phyloP scores from a whole-genome alignment of 1,140 invertebrate species.

The Saccostrea glomerata region DNA sequence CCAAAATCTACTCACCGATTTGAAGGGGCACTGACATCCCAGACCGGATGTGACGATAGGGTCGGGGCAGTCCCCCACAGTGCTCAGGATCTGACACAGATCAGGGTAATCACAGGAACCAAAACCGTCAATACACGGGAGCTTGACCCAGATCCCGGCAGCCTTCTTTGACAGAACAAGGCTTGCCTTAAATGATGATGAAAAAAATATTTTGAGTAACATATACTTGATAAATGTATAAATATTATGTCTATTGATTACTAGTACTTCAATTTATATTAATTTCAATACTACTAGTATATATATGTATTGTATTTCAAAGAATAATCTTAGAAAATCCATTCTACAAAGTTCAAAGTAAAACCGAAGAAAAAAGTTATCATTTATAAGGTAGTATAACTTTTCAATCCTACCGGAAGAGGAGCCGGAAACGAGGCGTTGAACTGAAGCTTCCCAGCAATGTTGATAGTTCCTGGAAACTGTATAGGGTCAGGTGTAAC shows the following conservation, averaged over 20 bases:
- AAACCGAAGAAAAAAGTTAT: no score
- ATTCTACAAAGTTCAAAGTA: no score
- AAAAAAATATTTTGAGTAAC: no score
- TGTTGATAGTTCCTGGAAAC: conserved; percentile 59
- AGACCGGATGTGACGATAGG: conserved; percentile 62
- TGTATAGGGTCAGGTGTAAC: conserved; percentile 59
- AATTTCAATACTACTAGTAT: no score
- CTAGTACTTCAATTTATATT: no score
- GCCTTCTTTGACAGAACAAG: conserved; percentile 63
- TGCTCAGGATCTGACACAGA: conserved; percentile 63
- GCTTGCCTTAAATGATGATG: conserved; percentile 45
- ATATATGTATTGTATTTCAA: no score
- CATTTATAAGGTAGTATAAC: no score
- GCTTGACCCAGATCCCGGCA: conserved; percentile 55
- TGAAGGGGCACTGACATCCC: conserved; percentile 69
- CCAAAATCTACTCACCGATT: conserved; percentile 57
- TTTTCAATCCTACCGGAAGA: conserved; percentile 37
- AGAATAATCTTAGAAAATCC: no score
- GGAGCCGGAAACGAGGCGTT: conserved; percentile 46
- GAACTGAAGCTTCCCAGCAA: conserved; percentile 46
- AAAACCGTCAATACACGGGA: conserved; percentile 69
- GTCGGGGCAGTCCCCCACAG: conserved; percentile 59
- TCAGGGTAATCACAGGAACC: conserved; percentile 68
- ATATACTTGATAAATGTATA: no score
- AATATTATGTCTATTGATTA: no score